phyloP scores from a whole-genome alignment of 1,140 invertebrate genomes.

The Macrobrachium nipponense region DNA sequence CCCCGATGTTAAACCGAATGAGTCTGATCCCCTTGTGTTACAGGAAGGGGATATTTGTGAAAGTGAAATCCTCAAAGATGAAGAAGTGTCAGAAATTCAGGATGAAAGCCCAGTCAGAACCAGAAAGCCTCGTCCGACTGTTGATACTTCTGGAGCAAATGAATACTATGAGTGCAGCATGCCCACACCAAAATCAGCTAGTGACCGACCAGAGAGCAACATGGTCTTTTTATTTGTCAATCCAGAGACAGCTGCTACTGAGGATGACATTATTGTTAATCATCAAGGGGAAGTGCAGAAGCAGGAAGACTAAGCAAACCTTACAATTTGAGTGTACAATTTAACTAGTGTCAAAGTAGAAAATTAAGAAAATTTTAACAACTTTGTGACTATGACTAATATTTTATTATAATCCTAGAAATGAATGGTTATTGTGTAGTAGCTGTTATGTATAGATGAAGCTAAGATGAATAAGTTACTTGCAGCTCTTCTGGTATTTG shows the following conservation, averaged over 20 bases:
- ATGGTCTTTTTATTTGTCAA: slow-evolving; percentile 50
- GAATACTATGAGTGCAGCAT: slow-evolving; percentile 49
- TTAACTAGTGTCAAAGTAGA: not conserved
- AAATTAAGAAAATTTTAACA: too few relatives aligned
- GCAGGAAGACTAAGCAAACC: not conserved
- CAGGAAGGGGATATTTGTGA: slow-evolving; percentile 20
- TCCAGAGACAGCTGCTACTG: slow-evolving; percentile 30
- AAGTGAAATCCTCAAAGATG: not conserved
- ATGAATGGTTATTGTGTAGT: too few relatives aligned
- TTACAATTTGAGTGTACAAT: not conserved
- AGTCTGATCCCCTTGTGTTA: not conserved
- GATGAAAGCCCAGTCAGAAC: not conserved
- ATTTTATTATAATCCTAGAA: too few relatives aligned
- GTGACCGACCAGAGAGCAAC: slow-evolving; percentile 26
- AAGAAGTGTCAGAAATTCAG: slow-evolving; percentile 1
- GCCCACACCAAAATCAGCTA: slow-evolving; percentile 46
- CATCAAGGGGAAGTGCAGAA: slow-evolving; percentile 28
- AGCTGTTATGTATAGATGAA: too few relatives aligned
- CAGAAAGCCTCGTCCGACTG: slow-evolving; percentile 27
- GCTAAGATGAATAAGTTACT: too few relatives aligned
- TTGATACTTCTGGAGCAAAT: slow-evolving; percentile 47
- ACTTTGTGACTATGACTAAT: too few relatives aligned
- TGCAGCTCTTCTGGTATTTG: too few relatives aligned
- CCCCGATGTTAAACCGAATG: not conserved
- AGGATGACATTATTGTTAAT: slow-evolving; percentile 27